Percentiles rank a stretch among this genome's conserved stretches.
These are phyloP conservation scores for Hephaestus fuliginosus DNA, from an alignment of 2,797 vertebrate genomes.

Conservation along the genomic window DNA sequence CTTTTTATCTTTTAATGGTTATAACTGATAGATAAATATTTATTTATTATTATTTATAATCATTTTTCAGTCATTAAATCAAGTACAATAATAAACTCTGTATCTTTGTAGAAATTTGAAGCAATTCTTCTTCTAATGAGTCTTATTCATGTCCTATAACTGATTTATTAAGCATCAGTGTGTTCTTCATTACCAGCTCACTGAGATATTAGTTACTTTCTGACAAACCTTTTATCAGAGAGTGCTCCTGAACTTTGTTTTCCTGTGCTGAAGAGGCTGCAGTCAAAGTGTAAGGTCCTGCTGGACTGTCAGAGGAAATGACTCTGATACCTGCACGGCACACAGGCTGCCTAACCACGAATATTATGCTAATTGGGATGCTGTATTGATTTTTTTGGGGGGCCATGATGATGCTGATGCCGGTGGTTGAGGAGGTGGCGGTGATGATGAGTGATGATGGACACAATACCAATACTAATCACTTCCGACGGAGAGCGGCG, in stretches of 20 bases:
- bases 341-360: background rate
- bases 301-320: background rate
- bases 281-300: background rate
- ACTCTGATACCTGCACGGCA: background rate
- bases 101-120: too few species aligned
- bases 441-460: slow-evolving; percentile 69
- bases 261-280: background rate
- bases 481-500: slow-evolving; percentile 51
- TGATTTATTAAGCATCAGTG: background rate
- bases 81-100: too few species aligned
- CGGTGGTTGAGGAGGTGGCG: slow-evolving; percentile 26
- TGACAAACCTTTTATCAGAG: background rate
- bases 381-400: slow-evolving; percentile 31
- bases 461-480: slow-evolving; percentile 59
- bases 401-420: slow-evolving; percentile 18
- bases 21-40: background rate
- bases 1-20: background rate
- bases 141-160: background rate
- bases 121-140: background rate
- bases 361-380: background rate
- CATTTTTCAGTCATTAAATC: too few species aligned
- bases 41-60: too few species aligned
- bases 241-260: background rate
- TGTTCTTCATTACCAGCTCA: background rate
- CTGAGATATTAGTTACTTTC: background rate